Evolutionary conservation across 2,113 vertebrate genomes (phyloP).

Genomic region (Phylloscopus trochiloides): DNA sequence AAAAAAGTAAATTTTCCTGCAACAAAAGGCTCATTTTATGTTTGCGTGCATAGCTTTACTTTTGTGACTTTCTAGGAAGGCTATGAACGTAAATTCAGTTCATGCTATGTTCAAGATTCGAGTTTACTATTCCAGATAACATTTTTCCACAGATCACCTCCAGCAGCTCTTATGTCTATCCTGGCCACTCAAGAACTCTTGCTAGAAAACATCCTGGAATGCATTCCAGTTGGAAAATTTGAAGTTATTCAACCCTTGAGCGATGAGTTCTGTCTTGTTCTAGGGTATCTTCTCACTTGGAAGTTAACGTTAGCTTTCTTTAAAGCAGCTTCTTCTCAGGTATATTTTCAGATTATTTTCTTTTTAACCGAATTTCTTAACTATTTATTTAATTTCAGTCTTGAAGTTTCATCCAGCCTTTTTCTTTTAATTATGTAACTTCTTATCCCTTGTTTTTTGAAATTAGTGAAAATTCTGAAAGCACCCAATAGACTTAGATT

Average conservation of each 20-base stretch:
- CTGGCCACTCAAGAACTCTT: constrained; percentile 85
- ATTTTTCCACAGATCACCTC: constrained; percentile 83
- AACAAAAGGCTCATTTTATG: background rate
- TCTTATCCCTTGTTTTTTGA: background rate
- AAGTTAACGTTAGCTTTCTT: constrained; percentile 93
- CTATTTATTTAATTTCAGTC: background rate
- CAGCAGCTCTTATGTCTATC: constrained; percentile 86
- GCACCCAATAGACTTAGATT: background rate
- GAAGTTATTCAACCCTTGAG: constrained; percentile 86
- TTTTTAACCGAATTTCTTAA: background rate
- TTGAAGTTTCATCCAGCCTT: background rate
- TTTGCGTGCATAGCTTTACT: background rate
- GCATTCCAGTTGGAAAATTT: constrained; percentile 89
- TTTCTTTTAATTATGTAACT: background rate
- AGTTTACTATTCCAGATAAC: background rate
- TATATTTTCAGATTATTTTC: constrained; percentile 54
- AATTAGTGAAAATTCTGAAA: background rate
- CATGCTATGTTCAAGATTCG: background rate
- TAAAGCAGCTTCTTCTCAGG: constrained; percentile 92
- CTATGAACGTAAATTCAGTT: background rate
- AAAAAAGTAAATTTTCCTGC: background rate
- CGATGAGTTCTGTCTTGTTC: constrained; percentile 88
- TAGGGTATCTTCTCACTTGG: constrained; percentile 94
- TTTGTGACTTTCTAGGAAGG: background rate
- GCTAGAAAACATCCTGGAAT: constrained; percentile 84